A percentile compares a stretch with the other conserved stretches of the same genome.
phyloP scores from a whole-genome alignment of 2,797 vertebrate species.

The Siniperca undulata region DNA sequence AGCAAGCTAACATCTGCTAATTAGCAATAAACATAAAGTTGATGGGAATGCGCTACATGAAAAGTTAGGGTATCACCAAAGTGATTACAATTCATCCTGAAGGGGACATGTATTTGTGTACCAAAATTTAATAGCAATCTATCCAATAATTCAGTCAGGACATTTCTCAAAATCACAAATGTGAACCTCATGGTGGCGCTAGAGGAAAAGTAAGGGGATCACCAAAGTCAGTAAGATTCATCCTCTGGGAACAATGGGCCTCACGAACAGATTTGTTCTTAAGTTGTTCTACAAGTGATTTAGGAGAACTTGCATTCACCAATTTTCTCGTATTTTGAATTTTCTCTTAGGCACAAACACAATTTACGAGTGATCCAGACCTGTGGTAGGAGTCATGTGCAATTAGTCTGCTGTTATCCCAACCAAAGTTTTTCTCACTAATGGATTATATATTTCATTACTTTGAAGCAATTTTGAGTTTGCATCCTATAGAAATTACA shows the following conservation, averaged over 20 bases:
- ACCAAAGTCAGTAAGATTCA: not conserved
- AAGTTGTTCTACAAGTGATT: too few species aligned
- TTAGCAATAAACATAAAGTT: not conserved
- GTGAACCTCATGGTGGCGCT: not conserved
- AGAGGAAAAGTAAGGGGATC: not conserved
- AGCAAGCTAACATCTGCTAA: not conserved
- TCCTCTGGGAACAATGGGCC: not conserved
- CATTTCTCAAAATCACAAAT: not conserved
- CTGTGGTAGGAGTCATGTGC: too few species aligned
- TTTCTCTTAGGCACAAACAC: too few species aligned
- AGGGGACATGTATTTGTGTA: not conserved
- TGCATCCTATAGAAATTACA: too few species aligned
- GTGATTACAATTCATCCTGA: not conserved
- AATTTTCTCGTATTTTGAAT: too few species aligned
- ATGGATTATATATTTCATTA: too few species aligned
- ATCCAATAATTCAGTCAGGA: not conserved
- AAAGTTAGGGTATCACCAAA: not conserved
- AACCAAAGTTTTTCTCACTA: too few species aligned
- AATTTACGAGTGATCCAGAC: too few species aligned
- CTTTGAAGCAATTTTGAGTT: too few species aligned
- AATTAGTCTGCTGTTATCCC: too few species aligned
- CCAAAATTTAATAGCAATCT: not conserved
- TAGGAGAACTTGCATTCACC: too few species aligned
- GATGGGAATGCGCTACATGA: not conserved
- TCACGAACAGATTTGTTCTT: too few species aligned